Evolutionary conservation across 1,140 invertebrate genomes (phyloP), one percentile per base, ranked within the genome.

Genomic region (Temnothorax longispinosus): DNA sequence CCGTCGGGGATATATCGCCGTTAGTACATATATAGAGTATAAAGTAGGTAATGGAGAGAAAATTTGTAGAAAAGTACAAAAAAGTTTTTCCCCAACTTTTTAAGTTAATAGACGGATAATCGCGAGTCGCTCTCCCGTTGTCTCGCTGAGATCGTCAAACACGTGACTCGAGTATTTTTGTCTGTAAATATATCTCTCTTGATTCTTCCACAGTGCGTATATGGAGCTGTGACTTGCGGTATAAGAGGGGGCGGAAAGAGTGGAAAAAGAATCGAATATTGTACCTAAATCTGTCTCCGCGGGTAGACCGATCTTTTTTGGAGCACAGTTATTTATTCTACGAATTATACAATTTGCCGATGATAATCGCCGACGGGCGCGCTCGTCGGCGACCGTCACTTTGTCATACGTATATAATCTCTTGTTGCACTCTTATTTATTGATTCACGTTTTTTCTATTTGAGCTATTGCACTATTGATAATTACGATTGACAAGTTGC

Each of bases 391-490:
- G 15, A 18, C 56, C 32, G 86, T 85, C 87, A 85, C 87, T 90
- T 89, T 93, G 89, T 92, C 92, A 90, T 93, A 93, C 54, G 32
- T 90, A 71, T 89, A 32, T 92, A 92, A 91, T 93, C 87, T 94
- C 91, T 93, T 93, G 94, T 95, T 95, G 94, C 94, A 94, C 93
- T 93, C 93, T 95, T 95, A 95, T 95, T 95, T 94, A 95, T 95
- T 95, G 91, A 92, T 88, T 90, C 91, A 90, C 90, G 91, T 91
- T 92, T 89, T 89, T 88, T 80, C 85, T 91, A 60, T 75, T 88
- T 84, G 81, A 94, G 88, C 54, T 93, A 93, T 92, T 93, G 92
- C 93, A 94, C 92, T 91, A 93, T 94, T 86, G 80, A 88, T 92
- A 58, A 92, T 93, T 88, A 91, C 84, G 81, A 93, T 89, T 92